Conservation (phyloP, 2,888 invertebrate species). For the Muschampia plurimacula region DNA sequence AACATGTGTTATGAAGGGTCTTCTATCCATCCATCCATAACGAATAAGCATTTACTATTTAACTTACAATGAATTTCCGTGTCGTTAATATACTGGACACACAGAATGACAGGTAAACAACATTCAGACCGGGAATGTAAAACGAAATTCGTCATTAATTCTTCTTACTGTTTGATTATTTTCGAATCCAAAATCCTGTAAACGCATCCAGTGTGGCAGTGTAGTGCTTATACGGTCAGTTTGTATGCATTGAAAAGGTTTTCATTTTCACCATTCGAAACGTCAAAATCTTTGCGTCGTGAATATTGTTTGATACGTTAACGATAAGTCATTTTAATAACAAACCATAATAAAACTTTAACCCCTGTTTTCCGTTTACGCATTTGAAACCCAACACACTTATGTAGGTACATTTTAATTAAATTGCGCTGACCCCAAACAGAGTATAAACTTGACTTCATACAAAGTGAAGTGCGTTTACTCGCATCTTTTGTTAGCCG, state of each 20-base stretch:
- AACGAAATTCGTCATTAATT: too few species aligned
- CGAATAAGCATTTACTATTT: too few species aligned
- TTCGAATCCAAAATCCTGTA: too few species aligned
- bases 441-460: conserved; percentile 24
- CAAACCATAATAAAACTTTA: not conserved
- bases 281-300: not conserved
- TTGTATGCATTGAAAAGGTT: not conserved
- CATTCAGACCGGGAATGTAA: too few species aligned
- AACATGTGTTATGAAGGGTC: too few species aligned
- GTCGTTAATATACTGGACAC: too few species aligned
- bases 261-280: not conserved
- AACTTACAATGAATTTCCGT: too few species aligned
- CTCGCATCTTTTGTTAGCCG: conserved; percentile 25
- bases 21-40: too few species aligned
- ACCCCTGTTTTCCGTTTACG: too few species aligned
- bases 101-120: too few species aligned
- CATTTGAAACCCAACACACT: not conserved
- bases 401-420: not conserved
- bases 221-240: not conserved
- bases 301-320: not conserved
- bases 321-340: not conserved
- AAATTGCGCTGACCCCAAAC: conserved; percentile 12
- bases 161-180: too few species aligned
- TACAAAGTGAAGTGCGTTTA: conserved; percentile 8
- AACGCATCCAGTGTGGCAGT: too few species aligned